Conservation (phyloP, 2,888 invertebrate species). For the Rotaria macrura region DNA sequence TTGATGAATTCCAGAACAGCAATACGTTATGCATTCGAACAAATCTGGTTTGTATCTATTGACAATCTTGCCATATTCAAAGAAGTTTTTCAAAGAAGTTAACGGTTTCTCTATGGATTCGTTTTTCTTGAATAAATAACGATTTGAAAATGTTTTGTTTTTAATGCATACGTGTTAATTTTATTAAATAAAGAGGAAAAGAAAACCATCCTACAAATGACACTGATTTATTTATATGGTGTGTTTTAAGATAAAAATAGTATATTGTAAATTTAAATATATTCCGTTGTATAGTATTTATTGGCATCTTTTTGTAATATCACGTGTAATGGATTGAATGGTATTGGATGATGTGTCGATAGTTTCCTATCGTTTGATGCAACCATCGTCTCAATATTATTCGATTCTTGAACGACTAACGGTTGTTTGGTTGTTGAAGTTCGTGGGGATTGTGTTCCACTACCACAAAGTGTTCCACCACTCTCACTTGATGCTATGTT, state of each 20-base stretch:
- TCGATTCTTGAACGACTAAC: background rate
- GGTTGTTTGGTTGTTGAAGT: background rate
- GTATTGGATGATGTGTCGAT: background rate
- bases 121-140: too few relatives aligned
- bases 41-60: background rate
- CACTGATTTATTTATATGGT: background rate
- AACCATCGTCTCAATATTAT: background rate
- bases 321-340: conserved; percentile 7
- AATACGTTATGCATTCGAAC: background rate
- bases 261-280: conserved; percentile 8
- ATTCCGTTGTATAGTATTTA: conserved; percentile 15
- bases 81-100: background rate
- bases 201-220: background rate
- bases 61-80: background rate
- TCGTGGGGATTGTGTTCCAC: background rate
- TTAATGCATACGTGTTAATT: background rate
- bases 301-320: conserved; percentile 9
- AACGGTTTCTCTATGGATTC: too few relatives aligned
- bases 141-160: too few relatives aligned
- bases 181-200: background rate
- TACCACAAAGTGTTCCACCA: background rate
- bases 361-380: background rate
- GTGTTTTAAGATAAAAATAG: too few relatives aligned
- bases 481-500: background rate
- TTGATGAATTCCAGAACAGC: background rate